Base-by-base conservation (phyloP, 2,888 invertebrate genomes). In the Odontothrips loti region DNA sequence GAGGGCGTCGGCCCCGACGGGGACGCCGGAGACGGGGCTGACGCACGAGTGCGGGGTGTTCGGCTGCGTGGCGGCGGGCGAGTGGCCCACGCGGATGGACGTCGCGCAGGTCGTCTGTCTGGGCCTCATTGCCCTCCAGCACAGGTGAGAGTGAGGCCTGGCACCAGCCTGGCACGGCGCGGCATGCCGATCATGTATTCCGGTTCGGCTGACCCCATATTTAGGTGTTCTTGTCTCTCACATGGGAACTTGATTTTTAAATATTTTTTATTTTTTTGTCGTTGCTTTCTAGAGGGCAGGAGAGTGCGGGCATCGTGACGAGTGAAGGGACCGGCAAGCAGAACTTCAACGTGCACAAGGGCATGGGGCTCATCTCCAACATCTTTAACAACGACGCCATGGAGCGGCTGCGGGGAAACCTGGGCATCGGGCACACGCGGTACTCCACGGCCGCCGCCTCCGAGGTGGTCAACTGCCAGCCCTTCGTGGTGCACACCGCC, bases 381-480 rank as follows among this genome's bases (percentile, higher is more conserved):
- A 94, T 97, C 83, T 97, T 97, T 88, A 96, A 93, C 85, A 97
- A 98, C 84, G 96, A 96, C 83, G 93, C 94, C 81, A 94, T 98
- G 88, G 92, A 90, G 86, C 94, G 93, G 86, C 89, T 98, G 0
- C 94, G 93, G 86, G 96, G 91, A 23, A 97, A 96, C 87, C 90
- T 98, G 80, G 97, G 98, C 15, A 97, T 99, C 84, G 99, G 99
- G 12, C 99, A 99, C 88, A 98, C 97, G 23, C 91, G 97, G 86
- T 99, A 99, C 86, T 98, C 98, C 0, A 99, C 99, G 0, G 92
- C 96, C 17, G 99, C 98, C 0, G 97, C 96, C 15, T 97, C 97
- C 0, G 97, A 97, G 87, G 94, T 95, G 87, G 94, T 96, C 83
- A 98, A 99, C 88, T 98, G 98, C 85, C 99, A 99, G 88, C 99